These are phyloP conservation scores for Heliangelus exortis DNA, from an alignment of 2,797 vertebrate genomes.

Conservation along the genomic window DNA sequence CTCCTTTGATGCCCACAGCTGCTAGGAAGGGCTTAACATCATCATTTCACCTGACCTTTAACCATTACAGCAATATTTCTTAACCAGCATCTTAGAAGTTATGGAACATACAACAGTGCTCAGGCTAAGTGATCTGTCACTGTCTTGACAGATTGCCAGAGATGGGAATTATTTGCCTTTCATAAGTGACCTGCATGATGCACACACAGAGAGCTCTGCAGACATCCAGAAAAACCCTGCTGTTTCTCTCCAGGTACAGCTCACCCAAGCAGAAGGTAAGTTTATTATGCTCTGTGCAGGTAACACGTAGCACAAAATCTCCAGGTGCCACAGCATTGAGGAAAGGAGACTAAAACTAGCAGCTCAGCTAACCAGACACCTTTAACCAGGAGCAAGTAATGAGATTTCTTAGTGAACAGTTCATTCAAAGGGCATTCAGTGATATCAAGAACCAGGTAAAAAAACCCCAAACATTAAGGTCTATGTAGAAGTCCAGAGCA, in stretches of 20 bases:
- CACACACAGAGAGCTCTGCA: neutral
- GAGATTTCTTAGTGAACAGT: neutral
- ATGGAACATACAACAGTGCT: neutral
- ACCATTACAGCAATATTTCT: neutral
- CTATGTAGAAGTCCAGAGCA: neutral
- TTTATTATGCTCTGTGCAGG: neutral
- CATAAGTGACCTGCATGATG: neutral
- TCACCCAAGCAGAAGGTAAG: neutral
- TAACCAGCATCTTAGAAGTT: neutral
- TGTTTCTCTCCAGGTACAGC: neutral
- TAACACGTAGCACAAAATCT: neutral
- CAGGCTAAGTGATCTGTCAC: neutral
- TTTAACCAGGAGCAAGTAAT: neutral
- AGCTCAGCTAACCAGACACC: neutral
- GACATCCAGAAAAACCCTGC: neutral
- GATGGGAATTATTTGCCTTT: neutral
- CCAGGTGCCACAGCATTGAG: neutral
- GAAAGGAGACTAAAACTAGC: neutral
- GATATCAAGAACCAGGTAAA: neutral
- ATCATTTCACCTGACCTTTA: neutral
- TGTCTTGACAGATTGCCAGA: constrained; percentile 11
- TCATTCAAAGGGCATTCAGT: neutral
- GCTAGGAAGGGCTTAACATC: neutral
- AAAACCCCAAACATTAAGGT: neutral
- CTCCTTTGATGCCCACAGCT: neutral